These are phyloP conservation scores for Lichenostomus cassidix DNA, from an alignment of 2,113 vertebrate species.

Conservation along the genomic window DNA sequence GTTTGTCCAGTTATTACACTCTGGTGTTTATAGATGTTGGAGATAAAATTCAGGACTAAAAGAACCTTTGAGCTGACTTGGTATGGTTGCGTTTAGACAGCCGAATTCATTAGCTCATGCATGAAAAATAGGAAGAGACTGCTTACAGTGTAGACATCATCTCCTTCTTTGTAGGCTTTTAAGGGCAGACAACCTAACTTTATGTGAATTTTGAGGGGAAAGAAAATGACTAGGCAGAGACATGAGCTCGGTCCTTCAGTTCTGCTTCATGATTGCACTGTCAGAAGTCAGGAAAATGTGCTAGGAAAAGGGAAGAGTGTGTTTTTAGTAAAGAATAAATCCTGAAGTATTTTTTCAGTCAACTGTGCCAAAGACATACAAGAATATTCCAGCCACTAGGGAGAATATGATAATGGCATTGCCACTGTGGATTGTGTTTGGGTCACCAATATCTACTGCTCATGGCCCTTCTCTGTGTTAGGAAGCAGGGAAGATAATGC, in stretches of 20 bases:
- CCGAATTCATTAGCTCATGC: neutral
- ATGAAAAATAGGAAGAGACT: neutral
- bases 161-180: neutral
- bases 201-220: neutral
- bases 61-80: neutral
- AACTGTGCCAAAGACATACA: neutral
- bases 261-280: neutral
- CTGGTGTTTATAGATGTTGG: neutral
- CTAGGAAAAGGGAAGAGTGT: neutral
- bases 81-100: neutral
- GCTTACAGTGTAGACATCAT: neutral
- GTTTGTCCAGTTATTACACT: neutral
- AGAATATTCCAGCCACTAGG: neutral
- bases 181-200: neutral
- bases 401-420: neutral
- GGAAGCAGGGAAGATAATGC: neutral
- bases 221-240: neutral
- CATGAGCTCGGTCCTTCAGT: neutral
- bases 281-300: neutral
- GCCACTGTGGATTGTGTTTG: neutral
- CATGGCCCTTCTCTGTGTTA: neutral
- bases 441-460: neutral
- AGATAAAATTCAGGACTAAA: neutral
- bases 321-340: neutral
- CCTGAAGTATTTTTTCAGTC: neutral